Conservation (phyloP, 2,113 vertebrate genomes). For the Amblyopsis rosae region DNA sequence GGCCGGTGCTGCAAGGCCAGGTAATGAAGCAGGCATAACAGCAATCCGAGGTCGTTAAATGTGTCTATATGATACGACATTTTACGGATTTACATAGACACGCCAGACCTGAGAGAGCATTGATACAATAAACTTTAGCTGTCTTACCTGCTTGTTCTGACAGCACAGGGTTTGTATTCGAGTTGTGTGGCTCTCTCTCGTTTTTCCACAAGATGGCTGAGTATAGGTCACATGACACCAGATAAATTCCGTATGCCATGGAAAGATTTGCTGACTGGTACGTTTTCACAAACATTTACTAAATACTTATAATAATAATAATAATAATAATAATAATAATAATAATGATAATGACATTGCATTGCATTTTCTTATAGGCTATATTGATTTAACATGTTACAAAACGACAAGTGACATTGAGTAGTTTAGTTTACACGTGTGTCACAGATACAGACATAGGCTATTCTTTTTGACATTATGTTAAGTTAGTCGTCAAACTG, state of each 20-base stretch:
- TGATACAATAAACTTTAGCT: conserved; percentile 61
- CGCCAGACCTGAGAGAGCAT: conserved; percentile 27
- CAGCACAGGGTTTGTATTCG: conserved; percentile 80
- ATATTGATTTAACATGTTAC: background rate
- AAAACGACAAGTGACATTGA: background rate
- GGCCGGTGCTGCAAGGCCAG: conserved; percentile 70
- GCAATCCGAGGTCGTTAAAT: conserved; percentile 16
- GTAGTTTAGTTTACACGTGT: too few relatives aligned
- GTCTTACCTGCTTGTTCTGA: conserved; percentile 82
- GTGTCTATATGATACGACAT: conserved; percentile 22
- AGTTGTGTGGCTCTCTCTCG: conserved; percentile 68
- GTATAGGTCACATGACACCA: conserved; percentile 75
- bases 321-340: too few relatives aligned
- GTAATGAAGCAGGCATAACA: conserved; percentile 64
- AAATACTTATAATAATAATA: background rate
- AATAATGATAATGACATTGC: too few relatives aligned
- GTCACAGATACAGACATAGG: too few relatives aligned
- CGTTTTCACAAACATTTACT: background rate
- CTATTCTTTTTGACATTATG: too few relatives aligned
- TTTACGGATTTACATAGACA: conserved; percentile 20
- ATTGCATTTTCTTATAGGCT: too few relatives aligned
- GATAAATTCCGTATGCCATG: conserved; percentile 67
- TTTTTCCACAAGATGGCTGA: conserved; percentile 83
- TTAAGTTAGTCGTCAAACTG: too few relatives aligned
- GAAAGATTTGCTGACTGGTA: conserved; percentile 59